Conservation (phyloP, 2,888 invertebrate species). For the Biston betularia region DNA sequence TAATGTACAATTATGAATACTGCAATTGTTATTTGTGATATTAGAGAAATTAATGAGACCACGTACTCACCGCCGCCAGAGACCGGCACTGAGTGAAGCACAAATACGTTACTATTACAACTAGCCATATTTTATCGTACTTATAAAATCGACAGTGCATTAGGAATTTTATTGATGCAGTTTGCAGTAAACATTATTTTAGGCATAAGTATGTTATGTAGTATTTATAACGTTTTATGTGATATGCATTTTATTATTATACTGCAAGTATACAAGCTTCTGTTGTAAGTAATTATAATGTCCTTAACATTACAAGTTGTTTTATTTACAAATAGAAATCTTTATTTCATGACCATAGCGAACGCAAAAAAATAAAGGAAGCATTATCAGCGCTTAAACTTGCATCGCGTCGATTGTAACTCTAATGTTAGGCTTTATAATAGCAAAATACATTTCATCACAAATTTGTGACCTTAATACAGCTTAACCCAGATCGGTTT, state of each 20-base stretch:
- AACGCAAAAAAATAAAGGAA: neutral
- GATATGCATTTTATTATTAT: constrained; percentile 85
- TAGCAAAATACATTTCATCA: no score
- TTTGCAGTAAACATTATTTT: constrained; percentile 78
- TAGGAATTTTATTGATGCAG: constrained; percentile 67
- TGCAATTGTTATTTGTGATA: constrained; percentile 82
- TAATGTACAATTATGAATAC: constrained; percentile 53
- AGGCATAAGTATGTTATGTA: constrained; percentile 84
- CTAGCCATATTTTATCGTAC: constrained; percentile 82
- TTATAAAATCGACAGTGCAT: constrained; percentile 59
- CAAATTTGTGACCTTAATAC: no score
- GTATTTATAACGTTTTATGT: constrained; percentile 85
- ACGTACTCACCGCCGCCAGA: constrained; percentile 46
- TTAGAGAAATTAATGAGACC: constrained; percentile 66
- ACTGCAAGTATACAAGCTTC: constrained; percentile 86
- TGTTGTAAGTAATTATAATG: constrained; percentile 83
- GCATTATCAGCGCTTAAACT: no score
- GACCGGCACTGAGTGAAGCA: constrained; percentile 60
- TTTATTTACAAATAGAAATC: constrained; percentile 12
- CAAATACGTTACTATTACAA: constrained; percentile 73
- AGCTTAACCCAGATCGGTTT: no score
- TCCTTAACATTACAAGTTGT: constrained; percentile 50
- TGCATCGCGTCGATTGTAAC: no score
- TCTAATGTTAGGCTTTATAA: no score
- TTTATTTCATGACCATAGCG: neutral